Conservation (phyloP, 2,888 invertebrate species). For the Stegana nigrithorax region DNA sequence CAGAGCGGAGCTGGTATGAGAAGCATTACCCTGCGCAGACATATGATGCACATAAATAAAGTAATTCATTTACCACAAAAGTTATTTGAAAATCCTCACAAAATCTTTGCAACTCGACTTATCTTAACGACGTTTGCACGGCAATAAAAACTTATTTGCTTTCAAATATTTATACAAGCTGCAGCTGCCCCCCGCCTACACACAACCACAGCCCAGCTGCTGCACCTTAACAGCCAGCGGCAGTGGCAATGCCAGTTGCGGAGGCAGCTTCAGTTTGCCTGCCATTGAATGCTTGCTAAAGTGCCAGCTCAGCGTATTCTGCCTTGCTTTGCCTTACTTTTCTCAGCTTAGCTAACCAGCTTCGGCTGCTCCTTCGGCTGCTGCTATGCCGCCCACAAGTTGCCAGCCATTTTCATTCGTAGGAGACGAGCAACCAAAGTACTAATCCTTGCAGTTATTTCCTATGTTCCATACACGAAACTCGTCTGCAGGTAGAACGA, state of each 20-base stretch:
- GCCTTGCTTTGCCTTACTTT: no score
- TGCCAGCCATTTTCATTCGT: no score
- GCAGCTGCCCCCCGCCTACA: neutral
- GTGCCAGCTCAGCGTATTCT: no score
- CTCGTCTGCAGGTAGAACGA: no score
- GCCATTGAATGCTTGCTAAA: no score
- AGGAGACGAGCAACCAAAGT: neutral
- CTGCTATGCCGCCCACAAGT: no score
- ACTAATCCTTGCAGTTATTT: conserved; percentile 20
- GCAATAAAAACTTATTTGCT: conserved; percentile 55
- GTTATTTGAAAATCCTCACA: conserved; percentile 52
- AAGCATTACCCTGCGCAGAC: conserved; percentile 9
- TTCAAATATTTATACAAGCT: conserved; percentile 50
- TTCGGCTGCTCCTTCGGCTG: no score
- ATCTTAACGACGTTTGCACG: conserved; percentile 42
- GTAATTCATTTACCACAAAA: conserved; percentile 57
- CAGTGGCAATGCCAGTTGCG: no score
- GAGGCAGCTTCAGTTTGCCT: no score
- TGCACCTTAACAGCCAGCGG: no score
- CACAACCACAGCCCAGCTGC: neutral
- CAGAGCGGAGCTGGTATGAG: conserved; percentile 26
- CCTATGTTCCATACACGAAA: no score
- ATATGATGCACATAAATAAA: conserved; percentile 50
- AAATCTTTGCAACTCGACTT: conserved; percentile 33
- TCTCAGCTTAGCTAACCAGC: no score